Evolutionary conservation across 2,113 vertebrate species (phyloP).

Genomic region (Orycteropus afer): DNA sequence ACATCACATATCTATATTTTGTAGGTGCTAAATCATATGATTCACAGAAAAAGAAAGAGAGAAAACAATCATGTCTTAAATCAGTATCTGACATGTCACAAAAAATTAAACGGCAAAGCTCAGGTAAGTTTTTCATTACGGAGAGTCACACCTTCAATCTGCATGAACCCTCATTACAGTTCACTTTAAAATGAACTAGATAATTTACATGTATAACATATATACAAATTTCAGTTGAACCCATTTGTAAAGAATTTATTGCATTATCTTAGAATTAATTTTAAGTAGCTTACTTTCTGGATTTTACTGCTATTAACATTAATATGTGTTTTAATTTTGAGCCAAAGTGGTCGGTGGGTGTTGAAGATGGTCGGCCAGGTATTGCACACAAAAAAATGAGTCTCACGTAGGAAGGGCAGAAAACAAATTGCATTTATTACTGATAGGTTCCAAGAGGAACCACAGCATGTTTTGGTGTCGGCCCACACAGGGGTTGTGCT

Average conservation of each 20-base stretch:
- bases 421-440: too few species aligned
- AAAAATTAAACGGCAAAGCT: neutral
- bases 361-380: too few species aligned
- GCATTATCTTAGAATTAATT: conserved; percentile 34
- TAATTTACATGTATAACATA: neutral
- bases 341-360: too few species aligned
- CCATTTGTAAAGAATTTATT: neutral
- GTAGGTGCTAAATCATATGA: conserved; percentile 49
- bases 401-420: too few species aligned
- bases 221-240: neutral
- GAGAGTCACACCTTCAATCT: neutral
- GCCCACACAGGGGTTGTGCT: too few species aligned
- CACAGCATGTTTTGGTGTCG: too few species aligned
- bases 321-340: too few species aligned
- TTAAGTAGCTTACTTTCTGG: neutral
- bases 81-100: neutral
- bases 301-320: neutral
- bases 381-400: too few species aligned
- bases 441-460: too few species aligned
- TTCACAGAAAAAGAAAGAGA: fast-evolving
- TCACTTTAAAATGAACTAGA: neutral
- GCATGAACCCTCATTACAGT: neutral
- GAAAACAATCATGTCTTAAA: neutral
- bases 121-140: conserved; percentile 58
- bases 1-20: conserved; percentile 10